phyloP scores from a whole-genome alignment of 2,113 vertebrate species.

The Chaetorhynchus papuensis region DNA sequence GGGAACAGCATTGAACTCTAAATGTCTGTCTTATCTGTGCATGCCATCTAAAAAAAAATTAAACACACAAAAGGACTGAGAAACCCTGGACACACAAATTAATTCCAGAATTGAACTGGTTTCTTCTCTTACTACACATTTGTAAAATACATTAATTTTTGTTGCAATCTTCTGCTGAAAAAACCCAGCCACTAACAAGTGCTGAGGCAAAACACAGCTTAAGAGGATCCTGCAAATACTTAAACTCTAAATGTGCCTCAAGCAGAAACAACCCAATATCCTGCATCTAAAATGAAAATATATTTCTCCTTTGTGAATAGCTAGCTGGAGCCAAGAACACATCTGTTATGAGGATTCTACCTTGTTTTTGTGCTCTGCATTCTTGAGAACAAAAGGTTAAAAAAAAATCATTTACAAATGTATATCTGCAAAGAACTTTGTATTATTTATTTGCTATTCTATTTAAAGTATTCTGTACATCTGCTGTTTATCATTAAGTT shows the following conservation, averaged over 20 bases:
- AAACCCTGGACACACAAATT: background rate
- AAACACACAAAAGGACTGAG: background rate
- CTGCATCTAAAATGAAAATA: conserved; percentile 37
- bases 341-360: conserved; percentile 48
- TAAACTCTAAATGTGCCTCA: conserved; percentile 31
- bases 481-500: background rate
- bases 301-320: conserved; percentile 54
- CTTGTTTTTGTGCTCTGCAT: background rate
- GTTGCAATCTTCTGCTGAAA: background rate
- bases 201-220: background rate
- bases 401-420: background rate
- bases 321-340: conserved; percentile 42
- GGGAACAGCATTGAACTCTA: background rate
- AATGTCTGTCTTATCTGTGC: background rate
- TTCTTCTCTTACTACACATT: background rate
- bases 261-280: conserved; percentile 40
- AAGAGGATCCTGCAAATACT: conserved; percentile 18
- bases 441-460: conserved; percentile 1
- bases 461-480: background rate
- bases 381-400: background rate
- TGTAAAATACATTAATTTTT: background rate
- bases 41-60: background rate
- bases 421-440: background rate
- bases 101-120: background rate
- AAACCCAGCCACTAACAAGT: background rate